A percentile compares a stretch with the other conserved stretches of the same genome.
phyloP scores from a whole-genome alignment of 2,797 vertebrate species.

The Parauchenoglanis punctatus region DNA sequence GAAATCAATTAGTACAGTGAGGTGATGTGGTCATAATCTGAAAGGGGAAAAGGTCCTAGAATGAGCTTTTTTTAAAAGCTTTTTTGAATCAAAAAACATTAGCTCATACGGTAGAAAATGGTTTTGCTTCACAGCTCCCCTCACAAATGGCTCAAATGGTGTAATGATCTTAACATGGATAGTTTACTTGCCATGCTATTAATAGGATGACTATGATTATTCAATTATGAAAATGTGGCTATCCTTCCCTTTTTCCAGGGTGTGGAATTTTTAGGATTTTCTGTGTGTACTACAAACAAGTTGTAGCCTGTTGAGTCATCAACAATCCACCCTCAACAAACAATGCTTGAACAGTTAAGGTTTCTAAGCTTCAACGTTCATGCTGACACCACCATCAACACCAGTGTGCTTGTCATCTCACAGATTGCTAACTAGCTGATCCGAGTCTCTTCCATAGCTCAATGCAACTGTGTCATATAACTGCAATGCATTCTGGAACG shows the following conservation, averaged over 20 bases:
- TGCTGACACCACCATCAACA: not conserved
- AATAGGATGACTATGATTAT: not conserved
- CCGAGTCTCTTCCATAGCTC: not conserved
- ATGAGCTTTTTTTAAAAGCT: not conserved
- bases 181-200: not conserved
- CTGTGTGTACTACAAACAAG: not conserved
- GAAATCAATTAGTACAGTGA: conserved; percentile 1
- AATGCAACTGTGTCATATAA: not conserved
- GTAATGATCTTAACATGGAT: not conserved
- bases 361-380: not conserved
- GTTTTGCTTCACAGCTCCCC: not conserved
- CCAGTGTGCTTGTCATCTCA: not conserved
- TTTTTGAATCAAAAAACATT: not conserved
- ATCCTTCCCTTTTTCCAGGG: not conserved
- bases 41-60: conserved; percentile 8
- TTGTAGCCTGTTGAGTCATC: not conserved
- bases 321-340: not conserved
- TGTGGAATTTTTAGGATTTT: not conserved
- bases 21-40: not conserved
- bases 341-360: not conserved
- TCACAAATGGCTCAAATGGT: not conserved
- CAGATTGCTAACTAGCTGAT: not conserved
- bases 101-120: not conserved
- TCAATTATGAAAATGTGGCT: not conserved
- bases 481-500: not conserved